Evolutionary conservation across 2,888 invertebrate species (phyloP).

Genomic region (Schrankia costaestrigalis): DNA sequence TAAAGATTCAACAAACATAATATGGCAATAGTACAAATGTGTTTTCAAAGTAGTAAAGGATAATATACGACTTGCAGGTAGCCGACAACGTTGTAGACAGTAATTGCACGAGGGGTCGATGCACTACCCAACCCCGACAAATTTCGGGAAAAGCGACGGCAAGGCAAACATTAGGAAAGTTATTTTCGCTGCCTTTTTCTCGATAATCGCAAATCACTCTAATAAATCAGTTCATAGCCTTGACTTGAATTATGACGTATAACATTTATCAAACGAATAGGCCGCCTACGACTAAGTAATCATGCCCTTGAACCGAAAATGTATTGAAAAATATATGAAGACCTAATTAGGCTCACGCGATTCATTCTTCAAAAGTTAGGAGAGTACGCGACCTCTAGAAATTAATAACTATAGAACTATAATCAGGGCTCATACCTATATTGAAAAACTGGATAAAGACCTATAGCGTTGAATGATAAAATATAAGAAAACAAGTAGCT

Average conservation of each 20-base stretch:
- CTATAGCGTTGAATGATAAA: no score
- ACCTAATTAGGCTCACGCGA: conserved; percentile 28
- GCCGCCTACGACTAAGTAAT: conserved; percentile 20
- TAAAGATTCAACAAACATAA: no score
- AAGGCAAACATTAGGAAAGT: conserved; percentile 28
- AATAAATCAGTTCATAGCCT: conserved; percentile 26
- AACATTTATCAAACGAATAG: conserved; percentile 21
- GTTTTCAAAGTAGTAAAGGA: no score
- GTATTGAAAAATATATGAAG: conserved; percentile 24
- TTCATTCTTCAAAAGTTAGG: conserved; percentile 10
- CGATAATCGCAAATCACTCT: conserved; percentile 22
- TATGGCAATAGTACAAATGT: no score
- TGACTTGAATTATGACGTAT: conserved; percentile 16
- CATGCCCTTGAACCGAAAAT: conserved; percentile 28
- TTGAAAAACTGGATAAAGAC: no score
- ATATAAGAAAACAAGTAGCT: no score
- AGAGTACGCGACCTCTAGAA: conserved; percentile 14
- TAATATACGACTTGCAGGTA: no score
- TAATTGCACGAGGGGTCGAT: conserved; percentile 36
- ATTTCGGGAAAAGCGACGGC: conserved; percentile 38
- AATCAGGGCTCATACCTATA: no score
- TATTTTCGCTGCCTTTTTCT: conserved; percentile 5
- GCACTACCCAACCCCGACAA: conserved; percentile 27
- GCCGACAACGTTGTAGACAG: conserved; percentile 35
- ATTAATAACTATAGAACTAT: conserved; percentile 11